These are phyloP conservation scores for Tragopan temminckii DNA, from an alignment of 2,797 vertebrate genomes.

Conservation along the genomic window DNA sequence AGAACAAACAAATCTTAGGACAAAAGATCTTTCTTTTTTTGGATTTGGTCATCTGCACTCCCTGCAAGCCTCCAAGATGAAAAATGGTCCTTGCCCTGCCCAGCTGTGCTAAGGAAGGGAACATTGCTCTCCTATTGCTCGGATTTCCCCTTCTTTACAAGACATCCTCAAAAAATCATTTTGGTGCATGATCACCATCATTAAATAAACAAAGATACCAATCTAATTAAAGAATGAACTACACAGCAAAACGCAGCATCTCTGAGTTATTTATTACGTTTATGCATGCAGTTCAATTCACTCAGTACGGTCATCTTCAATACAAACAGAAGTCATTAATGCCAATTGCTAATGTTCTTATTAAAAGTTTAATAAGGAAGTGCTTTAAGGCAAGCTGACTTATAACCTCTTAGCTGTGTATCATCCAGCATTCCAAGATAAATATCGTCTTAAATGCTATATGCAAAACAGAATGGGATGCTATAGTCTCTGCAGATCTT, in stretches of 20 bases:
- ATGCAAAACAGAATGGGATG: constrained; percentile 1
- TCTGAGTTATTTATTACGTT: not conserved
- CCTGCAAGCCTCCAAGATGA: not conserved
- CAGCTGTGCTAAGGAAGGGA: not conserved
- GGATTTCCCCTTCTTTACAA: not conserved
- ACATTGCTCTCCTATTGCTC: not conserved
- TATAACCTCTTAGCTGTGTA: not conserved
- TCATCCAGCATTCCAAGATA: no score
- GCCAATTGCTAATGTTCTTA: constrained; percentile 42
- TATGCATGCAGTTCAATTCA: constrained; percentile 26
- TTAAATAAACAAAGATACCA: constrained; percentile 23
- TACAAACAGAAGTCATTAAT: constrained; percentile 40
- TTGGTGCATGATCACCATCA: not conserved
- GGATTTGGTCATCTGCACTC: not conserved
- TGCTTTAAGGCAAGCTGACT: constrained; percentile 21
- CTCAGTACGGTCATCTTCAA: not conserved
- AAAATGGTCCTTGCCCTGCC: not conserved
- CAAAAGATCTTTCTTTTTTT: not conserved
- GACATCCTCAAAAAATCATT: not conserved
- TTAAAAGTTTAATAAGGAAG: constrained; percentile 39
- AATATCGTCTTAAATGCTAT: not conserved
- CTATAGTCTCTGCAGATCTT: not conserved
- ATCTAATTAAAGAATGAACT: constrained; percentile 36
- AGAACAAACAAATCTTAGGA: not conserved
- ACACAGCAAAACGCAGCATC: not conserved